These are phyloP conservation scores for Slavum lentiscoides DNA, from an alignment of 2,888 invertebrate genomes.

Conservation along the genomic window DNA sequence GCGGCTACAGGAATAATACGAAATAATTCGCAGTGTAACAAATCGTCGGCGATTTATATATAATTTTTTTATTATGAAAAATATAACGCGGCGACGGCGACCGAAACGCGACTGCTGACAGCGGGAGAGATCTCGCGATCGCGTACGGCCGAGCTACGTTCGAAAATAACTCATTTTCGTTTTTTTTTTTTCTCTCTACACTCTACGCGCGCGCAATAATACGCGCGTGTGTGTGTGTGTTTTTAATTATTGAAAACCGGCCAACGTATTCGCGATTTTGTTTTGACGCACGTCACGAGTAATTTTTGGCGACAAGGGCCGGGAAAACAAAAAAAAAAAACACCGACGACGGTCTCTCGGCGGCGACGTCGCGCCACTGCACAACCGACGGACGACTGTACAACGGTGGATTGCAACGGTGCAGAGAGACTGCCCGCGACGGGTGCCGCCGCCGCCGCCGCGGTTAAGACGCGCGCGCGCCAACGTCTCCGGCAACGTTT, in stretches of 20 bases:
- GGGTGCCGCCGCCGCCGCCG: no score
- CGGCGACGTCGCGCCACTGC: background rate
- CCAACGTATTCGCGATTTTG: slow-evolving; percentile 10
- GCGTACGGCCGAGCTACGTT: background rate
- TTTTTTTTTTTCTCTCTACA: background rate
- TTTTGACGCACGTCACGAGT: background rate
- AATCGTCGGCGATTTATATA: no score
- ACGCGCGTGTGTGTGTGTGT: background rate
- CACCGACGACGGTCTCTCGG: no score
- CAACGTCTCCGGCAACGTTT: no score
- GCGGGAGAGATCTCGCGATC: background rate
- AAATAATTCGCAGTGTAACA: no score
- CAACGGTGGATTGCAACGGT: no score
- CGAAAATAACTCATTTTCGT: slow-evolving; percentile 37
- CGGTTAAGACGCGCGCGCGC: no score
- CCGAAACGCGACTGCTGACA: slow-evolving; percentile 15
- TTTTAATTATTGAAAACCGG: background rate
- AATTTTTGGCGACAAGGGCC: no score
- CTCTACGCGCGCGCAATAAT: background rate
- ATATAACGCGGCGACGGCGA: background rate
- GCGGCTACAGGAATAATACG: no score
- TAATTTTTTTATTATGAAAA: no score
- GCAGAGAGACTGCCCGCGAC: no score
- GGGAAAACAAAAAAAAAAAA: no score
- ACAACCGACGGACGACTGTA: background rate